Conservation (phyloP, 2,888 invertebrate genomes). For the Pyrrhia umbra region DNA sequence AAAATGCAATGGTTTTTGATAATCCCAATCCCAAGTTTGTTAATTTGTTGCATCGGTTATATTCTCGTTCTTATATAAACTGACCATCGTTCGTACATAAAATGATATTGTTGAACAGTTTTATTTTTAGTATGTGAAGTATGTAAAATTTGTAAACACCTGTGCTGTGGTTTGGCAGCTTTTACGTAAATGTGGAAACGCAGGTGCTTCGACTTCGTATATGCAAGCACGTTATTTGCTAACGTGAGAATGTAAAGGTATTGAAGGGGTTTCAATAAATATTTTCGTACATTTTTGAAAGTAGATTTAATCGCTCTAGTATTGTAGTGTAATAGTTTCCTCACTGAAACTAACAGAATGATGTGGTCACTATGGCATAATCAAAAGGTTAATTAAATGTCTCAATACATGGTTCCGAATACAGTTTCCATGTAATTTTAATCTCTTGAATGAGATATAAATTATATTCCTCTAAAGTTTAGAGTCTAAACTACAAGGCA, state of each 20-base stretch:
- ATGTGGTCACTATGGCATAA: too few species aligned
- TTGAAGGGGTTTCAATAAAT: not conserved
- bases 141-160: constrained; percentile 38
- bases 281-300: not conserved
- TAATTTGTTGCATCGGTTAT: not conserved
- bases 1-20: too few species aligned
- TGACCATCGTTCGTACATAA: not conserved
- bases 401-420: too few species aligned
- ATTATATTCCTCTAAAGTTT: too few species aligned
- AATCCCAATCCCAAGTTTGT: too few species aligned
- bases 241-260: not conserved
- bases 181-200: constrained; percentile 43
- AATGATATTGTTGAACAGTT: not conserved
- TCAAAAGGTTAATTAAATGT: too few species aligned
- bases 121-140: constrained; percentile 31
- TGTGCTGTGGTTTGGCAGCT: constrained; percentile 56
- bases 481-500: too few species aligned
- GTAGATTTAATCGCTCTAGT: too few species aligned
- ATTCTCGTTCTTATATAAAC: not conserved
- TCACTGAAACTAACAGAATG: too few species aligned
- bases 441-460: too few species aligned
- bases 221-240: constrained; percentile 7
- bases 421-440: too few species aligned
- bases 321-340: too few species aligned
- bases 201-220: constrained; percentile 27